Conservation (phyloP, 1,140 invertebrate species). For the Penaeus chinensis region DNA sequence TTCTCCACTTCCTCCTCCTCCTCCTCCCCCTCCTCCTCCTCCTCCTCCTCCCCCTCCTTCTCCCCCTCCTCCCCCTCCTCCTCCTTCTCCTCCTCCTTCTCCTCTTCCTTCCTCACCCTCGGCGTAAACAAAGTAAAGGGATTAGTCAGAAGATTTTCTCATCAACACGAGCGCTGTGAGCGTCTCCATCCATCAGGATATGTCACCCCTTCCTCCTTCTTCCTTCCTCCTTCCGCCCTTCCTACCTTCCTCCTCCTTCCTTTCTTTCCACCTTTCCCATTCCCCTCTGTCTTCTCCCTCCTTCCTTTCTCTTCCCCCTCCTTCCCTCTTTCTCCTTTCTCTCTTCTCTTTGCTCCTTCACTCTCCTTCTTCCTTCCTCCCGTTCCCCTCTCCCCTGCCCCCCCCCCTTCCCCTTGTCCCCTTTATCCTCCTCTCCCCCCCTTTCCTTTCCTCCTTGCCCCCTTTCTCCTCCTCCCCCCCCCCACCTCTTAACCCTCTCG, state of each 20-base stretch:
- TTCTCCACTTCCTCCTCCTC: too few species aligned
- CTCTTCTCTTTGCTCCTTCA: neutral
- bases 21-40: neutral
- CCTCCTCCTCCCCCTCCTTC: neutral
- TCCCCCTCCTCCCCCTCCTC: neutral
- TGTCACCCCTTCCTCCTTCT: neutral
- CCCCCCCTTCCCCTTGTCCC: neutral
- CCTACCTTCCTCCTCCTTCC: neutral
- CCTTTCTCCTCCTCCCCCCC: neutral
- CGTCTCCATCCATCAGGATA: neutral
- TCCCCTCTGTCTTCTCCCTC: neutral
- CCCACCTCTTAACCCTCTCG: neutral
- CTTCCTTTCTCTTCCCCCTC: neutral
- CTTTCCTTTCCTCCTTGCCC: neutral
- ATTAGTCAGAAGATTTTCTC: too few species aligned
- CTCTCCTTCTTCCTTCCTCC: too few species aligned
- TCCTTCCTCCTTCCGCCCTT: constrained; percentile 16
- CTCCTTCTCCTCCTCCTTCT: neutral
- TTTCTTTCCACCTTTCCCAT: neutral
- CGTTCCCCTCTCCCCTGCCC: neutral
- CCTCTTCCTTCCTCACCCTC: constrained; percentile 19
- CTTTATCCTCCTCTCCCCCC: neutral
- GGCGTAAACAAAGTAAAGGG: neutral
- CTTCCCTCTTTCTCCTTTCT: neutral
- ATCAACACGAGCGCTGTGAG: too few species aligned